A percentile compares a stretch with the other conserved stretches of the same genome.
These are phyloP conservation scores for Notodonta ziczac DNA, from an alignment of 2,888 invertebrate species.

Conservation along the genomic window DNA sequence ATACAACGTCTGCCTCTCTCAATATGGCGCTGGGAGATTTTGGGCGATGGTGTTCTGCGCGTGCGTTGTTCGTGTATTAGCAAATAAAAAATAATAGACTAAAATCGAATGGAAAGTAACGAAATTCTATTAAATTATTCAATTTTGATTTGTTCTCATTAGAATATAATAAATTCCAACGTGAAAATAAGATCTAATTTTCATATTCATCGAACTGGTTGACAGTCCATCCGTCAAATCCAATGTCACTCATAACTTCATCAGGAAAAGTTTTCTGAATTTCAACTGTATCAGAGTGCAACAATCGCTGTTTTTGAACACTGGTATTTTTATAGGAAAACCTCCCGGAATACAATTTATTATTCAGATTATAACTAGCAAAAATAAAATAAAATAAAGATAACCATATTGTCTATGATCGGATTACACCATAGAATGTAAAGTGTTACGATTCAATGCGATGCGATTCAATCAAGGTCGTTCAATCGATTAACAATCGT, in stretches of 20 bases:
- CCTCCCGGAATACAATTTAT: too few relatives aligned
- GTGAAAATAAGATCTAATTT: slow-evolving; percentile 64
- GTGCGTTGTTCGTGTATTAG: slow-evolving; percentile 80
- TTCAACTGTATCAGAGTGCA: neutral
- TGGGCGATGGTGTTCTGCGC: slow-evolving; percentile 83
- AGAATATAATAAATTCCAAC: slow-evolving; percentile 49
- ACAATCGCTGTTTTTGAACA: neutral
- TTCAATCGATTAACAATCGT: slow-evolving; percentile 17
- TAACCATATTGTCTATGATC: slow-evolving; percentile 12
- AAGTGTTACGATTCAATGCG: slow-evolving; percentile 11
- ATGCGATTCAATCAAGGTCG: neutral
- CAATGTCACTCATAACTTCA: neutral
- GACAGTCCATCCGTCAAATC: slow-evolving; percentile 60
- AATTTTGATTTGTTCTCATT: slow-evolving; percentile 44
- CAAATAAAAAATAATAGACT: slow-evolving; percentile 69
- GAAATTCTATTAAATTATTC: slow-evolving; percentile 45
- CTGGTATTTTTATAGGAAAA: neutral
- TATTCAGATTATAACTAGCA: too few relatives aligned
- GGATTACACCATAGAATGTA: slow-evolving; percentile 8
- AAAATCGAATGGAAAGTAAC: slow-evolving; percentile 50
- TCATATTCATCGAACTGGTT: slow-evolving; percentile 72
- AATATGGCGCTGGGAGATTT: slow-evolving; percentile 90
- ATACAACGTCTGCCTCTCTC: slow-evolving; percentile 90
- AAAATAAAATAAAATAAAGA: slow-evolving; percentile 12
- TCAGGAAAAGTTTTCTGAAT: neutral